phyloP scores from a whole-genome alignment of 2,113 vertebrate species.

The Machaerirhynchus nigripectus region DNA sequence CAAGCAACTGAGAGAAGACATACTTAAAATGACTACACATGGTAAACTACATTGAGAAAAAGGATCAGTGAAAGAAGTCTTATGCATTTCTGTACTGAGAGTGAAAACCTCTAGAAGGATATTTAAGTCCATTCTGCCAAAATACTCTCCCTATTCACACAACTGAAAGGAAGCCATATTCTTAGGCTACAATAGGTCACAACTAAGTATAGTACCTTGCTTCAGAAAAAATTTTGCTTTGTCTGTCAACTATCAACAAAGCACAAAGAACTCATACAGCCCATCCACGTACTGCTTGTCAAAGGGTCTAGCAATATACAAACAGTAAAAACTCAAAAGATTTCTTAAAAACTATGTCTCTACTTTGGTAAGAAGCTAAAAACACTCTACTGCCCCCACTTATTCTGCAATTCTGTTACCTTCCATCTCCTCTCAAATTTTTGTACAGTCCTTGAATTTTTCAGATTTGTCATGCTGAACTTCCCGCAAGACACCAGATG shows the following conservation, averaged over 20 bases:
- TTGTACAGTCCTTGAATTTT: background rate
- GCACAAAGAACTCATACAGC: constrained; percentile 68
- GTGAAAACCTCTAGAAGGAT: constrained; percentile 56
- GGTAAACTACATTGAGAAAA: constrained; percentile 41
- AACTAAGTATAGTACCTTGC: constrained; percentile 73
- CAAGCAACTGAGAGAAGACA: constrained; percentile 47
- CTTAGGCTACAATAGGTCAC: constrained; percentile 71
- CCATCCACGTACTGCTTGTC: constrained; percentile 47
- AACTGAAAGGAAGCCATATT: constrained; percentile 65
- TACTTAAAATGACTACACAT: constrained; percentile 60
- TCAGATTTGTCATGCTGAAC: background rate
- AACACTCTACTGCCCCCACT: background rate
- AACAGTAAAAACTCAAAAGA: constrained; percentile 46
- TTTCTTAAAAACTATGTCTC: constrained; percentile 9
- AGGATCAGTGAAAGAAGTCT: constrained; percentile 38
- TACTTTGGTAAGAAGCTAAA: constrained; percentile 35
- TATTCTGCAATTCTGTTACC: background rate
- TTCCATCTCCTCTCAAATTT: background rate
- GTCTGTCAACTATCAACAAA: constrained; percentile 70
- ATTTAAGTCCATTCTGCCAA: constrained; percentile 69
- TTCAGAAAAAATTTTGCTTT: constrained; percentile 73
- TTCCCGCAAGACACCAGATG: background rate
- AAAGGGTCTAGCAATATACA: constrained; percentile 54
- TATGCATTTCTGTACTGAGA: constrained; percentile 39
- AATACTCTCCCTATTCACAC: constrained; percentile 68